Evolutionary conservation across 2,113 vertebrate genomes (phyloP).

Genomic region (Rhinolophus sinicus): DNA sequence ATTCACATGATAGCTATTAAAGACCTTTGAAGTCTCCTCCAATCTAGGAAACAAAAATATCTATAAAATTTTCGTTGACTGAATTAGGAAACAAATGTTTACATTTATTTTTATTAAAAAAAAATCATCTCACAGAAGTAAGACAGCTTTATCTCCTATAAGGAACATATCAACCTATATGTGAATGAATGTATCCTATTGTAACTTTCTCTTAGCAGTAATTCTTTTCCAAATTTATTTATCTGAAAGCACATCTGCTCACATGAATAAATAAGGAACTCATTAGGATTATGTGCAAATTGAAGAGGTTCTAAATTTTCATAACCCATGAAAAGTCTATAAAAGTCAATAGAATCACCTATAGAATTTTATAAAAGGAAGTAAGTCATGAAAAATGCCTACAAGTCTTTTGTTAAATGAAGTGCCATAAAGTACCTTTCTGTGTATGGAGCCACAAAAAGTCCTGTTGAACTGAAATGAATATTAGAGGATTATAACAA

Average conservation of each 20-base stretch:
- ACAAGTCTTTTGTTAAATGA: not conserved
- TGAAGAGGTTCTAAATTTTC: not conserved
- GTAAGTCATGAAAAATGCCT: not conserved
- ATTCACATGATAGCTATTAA: slow-evolving; percentile 19
- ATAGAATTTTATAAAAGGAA: not conserved
- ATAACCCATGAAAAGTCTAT: not conserved
- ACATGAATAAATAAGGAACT: not conserved
- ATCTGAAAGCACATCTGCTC: not conserved
- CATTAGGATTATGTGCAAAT: not conserved
- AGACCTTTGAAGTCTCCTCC: slow-evolving; percentile 64
- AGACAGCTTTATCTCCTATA: not conserved
- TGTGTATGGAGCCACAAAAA: not conserved
- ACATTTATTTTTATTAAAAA: slow-evolving; percentile 26
- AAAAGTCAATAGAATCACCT: not conserved
- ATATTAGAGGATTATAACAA: not conserved
- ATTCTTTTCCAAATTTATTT: not conserved
- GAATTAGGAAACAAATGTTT: slow-evolving; percentile 53
- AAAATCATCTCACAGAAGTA: not conserved
- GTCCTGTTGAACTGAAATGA: not conserved
- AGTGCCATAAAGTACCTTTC: not conserved
- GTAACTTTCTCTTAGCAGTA: not conserved
- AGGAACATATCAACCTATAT: not conserved
- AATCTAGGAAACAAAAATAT: slow-evolving; percentile 69
- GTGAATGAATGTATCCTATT: not conserved
- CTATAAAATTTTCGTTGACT: slow-evolving; percentile 61